Evolutionary conservation across 1,140 invertebrate species (phyloP), one percentile per base, ranked within the genome.

Genomic region (Portunus trituberculatus): DNA sequence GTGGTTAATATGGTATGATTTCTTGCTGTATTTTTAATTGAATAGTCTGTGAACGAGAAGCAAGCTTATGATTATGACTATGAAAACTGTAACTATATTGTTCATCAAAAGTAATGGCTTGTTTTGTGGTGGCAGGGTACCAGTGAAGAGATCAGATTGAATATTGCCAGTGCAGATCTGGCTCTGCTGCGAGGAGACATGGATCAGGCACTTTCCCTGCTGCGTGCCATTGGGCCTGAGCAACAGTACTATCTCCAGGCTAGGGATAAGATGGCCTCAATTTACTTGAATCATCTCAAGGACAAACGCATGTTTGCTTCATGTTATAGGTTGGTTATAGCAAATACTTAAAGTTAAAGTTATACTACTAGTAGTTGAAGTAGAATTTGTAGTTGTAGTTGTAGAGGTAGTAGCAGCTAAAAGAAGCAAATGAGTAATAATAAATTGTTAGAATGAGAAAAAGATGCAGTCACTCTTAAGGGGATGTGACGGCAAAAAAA

Each of bases 201-300:
- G 32, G 98, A 99, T 95, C 98, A 97, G 95, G 98, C 99, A 4
- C 97, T 99, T 25, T 97, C 98, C 91, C 97, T 99, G 87, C 97
- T 99, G 0, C 97, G 98, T 46, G 98, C 98, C 96, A 98, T 99
- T 20, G 97, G 97, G 96, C 97, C 98, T 0, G 98, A 98, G 39
- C 98, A 99, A 96, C 97, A 98, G 0, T 99, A 99, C 97, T 99
- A 99, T 97, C 97, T 98, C 92, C 97, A 99, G 97, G 99, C 99
- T 0, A 98, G 98, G 93, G 98, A 98, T 91, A 98, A 98, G 97
- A 98, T 99, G 97, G 99, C 99, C 4, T 98, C 99, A 92, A 98
- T 99, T 95, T 98, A 99, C 97, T 97, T 99, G 83, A 98, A 99
- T 93, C 97, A 99, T 94, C 98, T 98, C 88, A 99, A 99, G 95